Conservation (phyloP, 2,113 vertebrate genomes). For the Setophaga kirtlandii region DNA sequence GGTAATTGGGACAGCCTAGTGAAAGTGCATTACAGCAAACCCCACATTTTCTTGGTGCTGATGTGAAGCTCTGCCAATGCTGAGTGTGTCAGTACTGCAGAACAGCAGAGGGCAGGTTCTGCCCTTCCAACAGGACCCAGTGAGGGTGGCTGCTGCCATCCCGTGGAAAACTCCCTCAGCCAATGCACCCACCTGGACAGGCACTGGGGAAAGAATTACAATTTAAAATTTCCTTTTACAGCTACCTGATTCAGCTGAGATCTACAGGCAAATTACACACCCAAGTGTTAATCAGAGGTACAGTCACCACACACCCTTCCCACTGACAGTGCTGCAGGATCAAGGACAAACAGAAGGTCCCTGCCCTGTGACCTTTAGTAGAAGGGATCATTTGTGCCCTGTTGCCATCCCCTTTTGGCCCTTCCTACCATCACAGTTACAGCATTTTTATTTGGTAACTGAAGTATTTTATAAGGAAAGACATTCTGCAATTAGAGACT, state of each 20-base stretch:
- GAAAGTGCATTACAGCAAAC: background rate
- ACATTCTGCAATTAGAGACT: background rate
- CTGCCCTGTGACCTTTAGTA: background rate
- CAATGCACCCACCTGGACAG: no score
- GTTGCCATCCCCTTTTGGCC: no score
- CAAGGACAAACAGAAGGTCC: background rate
- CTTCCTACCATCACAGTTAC: background rate
- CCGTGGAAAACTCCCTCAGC: background rate
- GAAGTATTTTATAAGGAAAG: background rate
- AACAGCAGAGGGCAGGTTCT: constrained; percentile 72
- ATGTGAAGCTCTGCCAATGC: background rate
- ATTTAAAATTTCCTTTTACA: background rate
- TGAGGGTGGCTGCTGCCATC: rapidly evolving
- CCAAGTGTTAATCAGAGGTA: background rate
- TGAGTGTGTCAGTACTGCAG: background rate
- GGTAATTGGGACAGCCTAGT: background rate
- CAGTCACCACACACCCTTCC: background rate
- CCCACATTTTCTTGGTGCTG: background rate
- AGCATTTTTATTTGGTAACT: background rate
- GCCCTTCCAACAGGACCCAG: background rate
- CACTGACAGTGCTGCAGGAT: background rate
- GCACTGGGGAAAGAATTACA: background rate
- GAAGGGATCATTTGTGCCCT: background rate
- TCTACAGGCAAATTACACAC: background rate
- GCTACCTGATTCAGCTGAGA: background rate